Percentiles rank a stretch among this genome's conserved stretches.
Evolutionary conservation across 2,113 vertebrate genomes (phyloP).

Genomic region (Cheirogaleus medius): DNA sequence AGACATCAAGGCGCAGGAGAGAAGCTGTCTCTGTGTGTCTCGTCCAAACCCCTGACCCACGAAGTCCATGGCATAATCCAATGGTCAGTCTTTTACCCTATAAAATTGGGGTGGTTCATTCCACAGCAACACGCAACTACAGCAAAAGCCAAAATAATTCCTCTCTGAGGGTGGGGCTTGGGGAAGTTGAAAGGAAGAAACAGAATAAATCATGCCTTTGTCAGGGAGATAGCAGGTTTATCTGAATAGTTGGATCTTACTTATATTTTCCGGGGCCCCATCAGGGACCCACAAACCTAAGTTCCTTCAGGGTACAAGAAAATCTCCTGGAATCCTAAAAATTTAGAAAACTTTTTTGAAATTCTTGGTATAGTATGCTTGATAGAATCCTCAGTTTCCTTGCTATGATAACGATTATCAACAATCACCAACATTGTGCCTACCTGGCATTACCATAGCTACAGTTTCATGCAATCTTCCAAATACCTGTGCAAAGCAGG

Average conservation of each 20-base stretch:
- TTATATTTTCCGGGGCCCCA: neutral
- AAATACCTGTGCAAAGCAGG: neutral
- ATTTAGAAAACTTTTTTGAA: slow-evolving; percentile 13
- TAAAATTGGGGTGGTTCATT: neutral
- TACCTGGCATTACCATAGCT: neutral
- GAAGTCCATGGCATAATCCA: neutral
- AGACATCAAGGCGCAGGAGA: neutral
- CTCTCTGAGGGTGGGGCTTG: neutral
- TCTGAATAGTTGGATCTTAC: neutral
- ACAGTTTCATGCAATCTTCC: rapidly evolving
- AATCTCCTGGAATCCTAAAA: neutral
- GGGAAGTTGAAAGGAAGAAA: neutral
- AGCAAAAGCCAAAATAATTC: neutral
- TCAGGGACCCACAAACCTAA: neutral
- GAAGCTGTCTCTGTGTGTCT: neutral
- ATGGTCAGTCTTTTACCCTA: neutral
- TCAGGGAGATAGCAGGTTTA: neutral
- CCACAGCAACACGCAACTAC: neutral
- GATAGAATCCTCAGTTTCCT: neutral
- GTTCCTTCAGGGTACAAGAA: neutral
- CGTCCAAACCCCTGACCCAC: neutral
- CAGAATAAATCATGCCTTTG: neutral
- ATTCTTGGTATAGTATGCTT: neutral
- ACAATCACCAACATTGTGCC: neutral
- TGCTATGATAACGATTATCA: neutral